Evolutionary conservation across 2,888 invertebrate genomes (phyloP), one percentile per base, ranked within the genome.

Genomic region (Ptychoptera contaminata): DNA sequence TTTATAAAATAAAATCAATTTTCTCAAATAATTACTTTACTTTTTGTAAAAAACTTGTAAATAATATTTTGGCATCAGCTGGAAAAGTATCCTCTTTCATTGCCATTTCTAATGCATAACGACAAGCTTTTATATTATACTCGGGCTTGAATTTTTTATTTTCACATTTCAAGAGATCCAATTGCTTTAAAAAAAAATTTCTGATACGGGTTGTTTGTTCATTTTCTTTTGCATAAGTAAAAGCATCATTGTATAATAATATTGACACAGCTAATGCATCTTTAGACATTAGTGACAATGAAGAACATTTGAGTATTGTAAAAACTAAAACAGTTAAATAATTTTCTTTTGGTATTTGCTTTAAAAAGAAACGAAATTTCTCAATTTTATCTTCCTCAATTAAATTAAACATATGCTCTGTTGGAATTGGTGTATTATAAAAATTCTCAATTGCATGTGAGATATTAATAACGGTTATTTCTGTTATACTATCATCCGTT

Each of bases 281-380:
- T 12, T 51, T 46, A 0, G 63, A 66, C 4, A 55, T 47, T 41
- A 58, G 49, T 0, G 63, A 53, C 12, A 65, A 50, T 44, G 63
- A 58, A 0, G 58, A 62, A 45, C 62, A 61, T 51, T 66, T 67
- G 2, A 66, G 49, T 7, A 62, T 54, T n/a, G 63, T 61, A 36
- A 61, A 66, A n/a, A 61, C 54, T 2, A 63, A 54, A 38, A 60
- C 44, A 15, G 60, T 53, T 12, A 67, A 45, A 42, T 64, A 60
- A 16, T 62, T 57, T 15, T 65, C 61, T 2, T 54, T 58, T 31
- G 48, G 52, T 39, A 57, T 60, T 52, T 54, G 53, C 66, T 66
- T 31, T 32, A 46, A 37, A 35, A 31, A 44, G 36, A 42, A 43
- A 44, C 58, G 55, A 34, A 66, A 57, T 4, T 60, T 58, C 16